Evolutionary conservation across 2,888 invertebrate species (phyloP).

Genomic region (Druceiella hillmani): DNA sequence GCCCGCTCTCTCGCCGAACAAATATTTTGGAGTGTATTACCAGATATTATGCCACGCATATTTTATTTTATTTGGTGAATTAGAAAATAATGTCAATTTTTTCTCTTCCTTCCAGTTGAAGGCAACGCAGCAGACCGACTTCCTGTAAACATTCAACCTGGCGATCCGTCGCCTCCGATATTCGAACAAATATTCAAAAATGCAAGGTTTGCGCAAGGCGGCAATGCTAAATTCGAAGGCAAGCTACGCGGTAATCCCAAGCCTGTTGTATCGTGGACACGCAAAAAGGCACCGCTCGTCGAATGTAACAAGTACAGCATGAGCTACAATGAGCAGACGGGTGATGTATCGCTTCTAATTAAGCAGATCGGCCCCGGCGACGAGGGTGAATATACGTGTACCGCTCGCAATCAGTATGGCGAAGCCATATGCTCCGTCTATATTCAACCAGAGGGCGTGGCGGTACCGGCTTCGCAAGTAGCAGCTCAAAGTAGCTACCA

Average conservation of each 20-base stretch:
- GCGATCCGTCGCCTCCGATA: constrained; percentile 84
- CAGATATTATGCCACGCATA: too few relatives aligned
- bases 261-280: constrained; percentile 87
- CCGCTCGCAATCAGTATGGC: constrained; percentile 91
- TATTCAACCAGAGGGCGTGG: constrained; percentile 85
- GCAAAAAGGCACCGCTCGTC: constrained; percentile 77
- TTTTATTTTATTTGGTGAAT: too few relatives aligned
- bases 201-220: constrained; percentile 92
- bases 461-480: constrained; percentile 55
- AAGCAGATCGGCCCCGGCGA: constrained; percentile 93
- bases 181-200: constrained; percentile 95
- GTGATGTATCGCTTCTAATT: constrained; percentile 86
- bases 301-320: constrained; percentile 85
- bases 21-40: too few relatives aligned
- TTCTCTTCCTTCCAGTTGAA: background rate
- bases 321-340: constrained; percentile 86
- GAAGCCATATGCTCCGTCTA: constrained; percentile 95
- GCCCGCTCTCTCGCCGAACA: too few relatives aligned
- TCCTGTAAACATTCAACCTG: constrained; percentile 47
- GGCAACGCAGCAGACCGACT: constrained; percentile 53
- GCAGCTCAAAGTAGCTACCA: constrained; percentile 61
- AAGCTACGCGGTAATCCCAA: constrained; percentile 86
- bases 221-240: constrained; percentile 89
- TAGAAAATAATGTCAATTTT: background rate
- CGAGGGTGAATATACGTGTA: constrained; percentile 95